A percentile compares a stretch with the other conserved stretches of the same genome.
Evolutionary conservation across 2,797 vertebrate species (phyloP).

Genomic region (Notamacropus eugenii): DNA sequence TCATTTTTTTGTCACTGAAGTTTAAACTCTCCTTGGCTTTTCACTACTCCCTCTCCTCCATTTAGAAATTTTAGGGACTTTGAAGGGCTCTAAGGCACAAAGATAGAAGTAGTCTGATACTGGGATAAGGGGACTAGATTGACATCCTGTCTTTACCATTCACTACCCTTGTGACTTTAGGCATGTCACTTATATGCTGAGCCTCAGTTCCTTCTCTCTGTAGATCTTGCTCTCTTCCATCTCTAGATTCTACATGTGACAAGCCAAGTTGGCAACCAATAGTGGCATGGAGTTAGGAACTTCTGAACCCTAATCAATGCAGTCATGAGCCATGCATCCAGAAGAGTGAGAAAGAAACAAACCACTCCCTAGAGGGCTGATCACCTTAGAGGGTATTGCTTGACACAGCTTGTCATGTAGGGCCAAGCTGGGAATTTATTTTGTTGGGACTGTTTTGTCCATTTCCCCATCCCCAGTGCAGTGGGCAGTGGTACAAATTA

Average conservation of each 20-base stretch:
- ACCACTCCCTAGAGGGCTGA: neutral
- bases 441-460: neutral
- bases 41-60: neutral
- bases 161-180: neutral
- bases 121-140: neutral
- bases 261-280: neutral
- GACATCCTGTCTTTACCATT: neutral
- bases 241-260: neutral
- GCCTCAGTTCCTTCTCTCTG: neutral
- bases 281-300: neutral
- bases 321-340: neutral
- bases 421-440: neutral
- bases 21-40: neutral
- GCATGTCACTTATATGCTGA: neutral
- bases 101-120: neutral
- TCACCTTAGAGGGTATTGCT: neutral
- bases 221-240: neutral
- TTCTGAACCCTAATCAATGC: neutral
- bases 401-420: too few relatives aligned
- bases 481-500: neutral
- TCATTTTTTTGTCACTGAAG: neutral
- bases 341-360: neutral
- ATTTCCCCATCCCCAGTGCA: neutral
- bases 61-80: constrained; percentile 12
- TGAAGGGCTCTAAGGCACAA: neutral